These are phyloP conservation scores for Helleia helle DNA, from an alignment of 2,888 invertebrate species.

Conservation along the genomic window DNA sequence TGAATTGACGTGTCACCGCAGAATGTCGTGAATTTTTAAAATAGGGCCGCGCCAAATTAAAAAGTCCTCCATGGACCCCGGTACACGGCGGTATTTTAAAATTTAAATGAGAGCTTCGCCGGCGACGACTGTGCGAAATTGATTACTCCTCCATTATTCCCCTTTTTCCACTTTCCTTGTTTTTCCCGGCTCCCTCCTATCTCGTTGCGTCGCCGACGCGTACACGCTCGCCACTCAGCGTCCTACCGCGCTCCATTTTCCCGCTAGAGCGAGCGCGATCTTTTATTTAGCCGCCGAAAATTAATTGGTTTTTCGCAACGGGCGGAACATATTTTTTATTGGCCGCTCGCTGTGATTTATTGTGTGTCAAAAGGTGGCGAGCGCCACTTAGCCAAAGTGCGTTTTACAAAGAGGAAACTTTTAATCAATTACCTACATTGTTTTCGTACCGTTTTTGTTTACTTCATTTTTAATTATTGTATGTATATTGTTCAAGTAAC, in stretches of 20 bases:
- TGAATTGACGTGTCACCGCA: conserved; percentile 69
- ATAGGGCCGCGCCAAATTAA: conserved; percentile 63
- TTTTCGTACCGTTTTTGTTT: no score
- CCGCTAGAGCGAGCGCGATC: conserved; percentile 59
- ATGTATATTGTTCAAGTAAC: no score
- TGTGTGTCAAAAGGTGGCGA: conserved; percentile 73
- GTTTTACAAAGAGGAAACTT: conserved; percentile 51
- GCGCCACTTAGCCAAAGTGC: conserved; percentile 66
- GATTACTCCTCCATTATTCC: conserved; percentile 73
- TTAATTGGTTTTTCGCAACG: conserved; percentile 74
- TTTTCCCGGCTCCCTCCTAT: conserved; percentile 55
- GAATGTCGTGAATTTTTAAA: conserved; percentile 67
- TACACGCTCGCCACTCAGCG: conserved; percentile 23
- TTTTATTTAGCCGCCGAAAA: conserved; percentile 70
- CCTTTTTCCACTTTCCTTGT: conserved; percentile 63
- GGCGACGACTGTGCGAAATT: conserved; percentile 68
- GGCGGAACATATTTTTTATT: conserved; percentile 72
- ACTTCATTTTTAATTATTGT: no score
- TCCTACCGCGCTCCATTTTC: conserved; percentile 33
- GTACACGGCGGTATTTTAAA: conserved; percentile 64
- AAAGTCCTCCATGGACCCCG: conserved; percentile 64
- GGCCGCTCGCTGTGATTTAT: conserved; percentile 71
- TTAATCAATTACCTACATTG: conserved; percentile 22
- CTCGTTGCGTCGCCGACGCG: conserved; percentile 40
- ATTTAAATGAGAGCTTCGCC: conserved; percentile 67